Evolutionary conservation across 2,797 vertebrate species (phyloP).

Genomic region (Phataginus tricuspis): DNA sequence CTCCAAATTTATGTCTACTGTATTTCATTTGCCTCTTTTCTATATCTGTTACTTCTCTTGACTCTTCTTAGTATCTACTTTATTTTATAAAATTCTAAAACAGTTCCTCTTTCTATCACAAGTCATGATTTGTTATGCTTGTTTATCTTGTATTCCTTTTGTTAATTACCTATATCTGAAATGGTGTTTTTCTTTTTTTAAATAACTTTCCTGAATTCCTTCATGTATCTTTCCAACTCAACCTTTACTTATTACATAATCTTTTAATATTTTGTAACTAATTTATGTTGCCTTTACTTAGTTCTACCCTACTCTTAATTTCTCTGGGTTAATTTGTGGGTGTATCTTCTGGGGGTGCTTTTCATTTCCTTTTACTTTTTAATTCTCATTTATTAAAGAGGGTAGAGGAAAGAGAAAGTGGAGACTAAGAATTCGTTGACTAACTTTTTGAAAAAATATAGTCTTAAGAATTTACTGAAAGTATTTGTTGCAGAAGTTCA

Average conservation of each 20-base stretch:
- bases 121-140: not conserved
- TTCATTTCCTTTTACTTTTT: not conserved
- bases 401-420: not conserved
- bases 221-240: not conserved
- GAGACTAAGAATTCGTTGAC: not conserved
- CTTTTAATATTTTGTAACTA: not conserved
- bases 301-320: not conserved
- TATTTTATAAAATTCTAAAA: not conserved
- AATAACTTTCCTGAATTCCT: not conserved
- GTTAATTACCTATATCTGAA: not conserved
- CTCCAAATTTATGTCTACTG: not conserved
- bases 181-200: not conserved
- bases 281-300: constrained; percentile 20
- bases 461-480: not conserved
- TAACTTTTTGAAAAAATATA: not conserved
- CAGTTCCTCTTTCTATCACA: not conserved
- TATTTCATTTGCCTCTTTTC: not conserved
- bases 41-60: not conserved
- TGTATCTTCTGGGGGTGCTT: not conserved
- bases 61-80: not conserved
- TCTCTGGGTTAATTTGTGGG: not conserved
- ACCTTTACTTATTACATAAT: not conserved
- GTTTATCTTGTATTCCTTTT: not conserved
- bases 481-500: not conserved
- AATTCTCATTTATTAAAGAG: not conserved